A percentile compares a stretch with the other conserved stretches of the same genome.
These are phyloP conservation scores for Plutomurus gul DNA, from an alignment of 1,140 invertebrate species.

Conservation along the genomic window DNA sequence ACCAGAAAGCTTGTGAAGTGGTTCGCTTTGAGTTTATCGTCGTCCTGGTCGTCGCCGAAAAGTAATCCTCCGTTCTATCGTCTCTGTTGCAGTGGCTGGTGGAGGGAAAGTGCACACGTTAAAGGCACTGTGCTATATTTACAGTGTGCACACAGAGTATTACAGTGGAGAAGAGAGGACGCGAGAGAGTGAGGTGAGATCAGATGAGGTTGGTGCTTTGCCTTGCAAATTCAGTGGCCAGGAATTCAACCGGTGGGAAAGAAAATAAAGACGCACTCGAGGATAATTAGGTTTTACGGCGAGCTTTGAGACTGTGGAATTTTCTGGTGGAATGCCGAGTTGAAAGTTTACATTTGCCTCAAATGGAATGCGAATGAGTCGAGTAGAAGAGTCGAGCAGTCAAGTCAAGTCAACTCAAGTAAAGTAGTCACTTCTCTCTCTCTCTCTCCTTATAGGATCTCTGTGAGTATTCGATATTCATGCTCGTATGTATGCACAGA, in stretches of 20 bases:
- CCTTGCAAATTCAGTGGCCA: conserved; percentile 20
- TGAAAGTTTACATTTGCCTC: conserved; percentile 33
- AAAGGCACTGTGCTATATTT: neutral
- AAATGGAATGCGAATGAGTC: conserved; percentile 31
- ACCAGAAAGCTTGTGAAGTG: conserved; percentile 8
- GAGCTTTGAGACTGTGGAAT: conserved; percentile 28
- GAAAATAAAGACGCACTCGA: conserved; percentile 25
- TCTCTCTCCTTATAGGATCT: neutral
- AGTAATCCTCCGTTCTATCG: too few relatives aligned
- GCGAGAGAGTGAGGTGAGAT: neutral
- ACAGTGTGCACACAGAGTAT: neutral
- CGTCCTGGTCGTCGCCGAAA: too few relatives aligned
- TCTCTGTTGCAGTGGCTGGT: too few relatives aligned
- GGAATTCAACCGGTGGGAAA: conserved; percentile 31
- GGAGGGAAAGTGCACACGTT: neutral
- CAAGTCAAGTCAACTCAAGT: neutral
- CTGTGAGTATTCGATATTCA: too few relatives aligned
- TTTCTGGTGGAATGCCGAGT: conserved; percentile 23
- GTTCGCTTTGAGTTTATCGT: too few relatives aligned
- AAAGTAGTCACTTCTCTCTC: neutral
- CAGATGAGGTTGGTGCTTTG: conserved; percentile 1
- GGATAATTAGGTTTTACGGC: conserved; percentile 36
- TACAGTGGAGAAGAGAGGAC: neutral
- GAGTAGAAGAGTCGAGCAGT: neutral
- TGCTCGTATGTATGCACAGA: too few relatives aligned